Percentiles rank a stretch among this genome's conserved stretches.
These are phyloP conservation scores for Antheraea mylitta DNA, from an alignment of 1,140 invertebrate species.

Conservation along the genomic window DNA sequence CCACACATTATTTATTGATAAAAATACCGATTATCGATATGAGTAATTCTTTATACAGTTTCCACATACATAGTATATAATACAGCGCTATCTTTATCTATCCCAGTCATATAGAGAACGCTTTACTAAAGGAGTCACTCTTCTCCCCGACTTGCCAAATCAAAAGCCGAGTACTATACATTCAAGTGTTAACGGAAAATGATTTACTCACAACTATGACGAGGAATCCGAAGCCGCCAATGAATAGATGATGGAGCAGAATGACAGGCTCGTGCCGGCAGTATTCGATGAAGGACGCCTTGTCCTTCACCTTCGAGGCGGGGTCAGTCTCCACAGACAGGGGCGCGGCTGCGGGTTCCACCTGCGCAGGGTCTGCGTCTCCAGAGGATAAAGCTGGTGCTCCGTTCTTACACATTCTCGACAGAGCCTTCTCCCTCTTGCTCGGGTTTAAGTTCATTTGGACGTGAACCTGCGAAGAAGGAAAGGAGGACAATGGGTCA, in stretches of 20 bases:
- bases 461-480: constrained; percentile 48
- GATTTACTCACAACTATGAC: constrained; percentile 80
- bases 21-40: too few relatives aligned
- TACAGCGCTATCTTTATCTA: too few relatives aligned
- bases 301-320: constrained; percentile 14
- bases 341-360: not conserved
- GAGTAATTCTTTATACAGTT: too few relatives aligned
- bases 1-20: too few relatives aligned
- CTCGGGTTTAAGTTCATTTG: constrained; percentile 40
- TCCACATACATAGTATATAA: too few relatives aligned
- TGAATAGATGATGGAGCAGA: constrained; percentile 85
- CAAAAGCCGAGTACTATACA: too few relatives aligned
- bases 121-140: too few relatives aligned
- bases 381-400: constrained; percentile 24
- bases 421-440: constrained; percentile 15
- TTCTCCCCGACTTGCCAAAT: too few relatives aligned
- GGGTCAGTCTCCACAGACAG: not conserved
- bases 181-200: too few relatives aligned
- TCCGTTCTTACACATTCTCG: constrained; percentile 29
- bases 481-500: not conserved
- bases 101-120: too few relatives aligned
- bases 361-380: constrained; percentile 3
- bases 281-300: constrained; percentile 77
- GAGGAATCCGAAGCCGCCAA: constrained; percentile 85
- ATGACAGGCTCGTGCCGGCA: constrained; percentile 83